A percentile compares a stretch with the other conserved stretches of the same genome.
Evolutionary conservation across 2,797 vertebrate species (phyloP).

Genomic region (Chiroxiphia lanceolata): DNA sequence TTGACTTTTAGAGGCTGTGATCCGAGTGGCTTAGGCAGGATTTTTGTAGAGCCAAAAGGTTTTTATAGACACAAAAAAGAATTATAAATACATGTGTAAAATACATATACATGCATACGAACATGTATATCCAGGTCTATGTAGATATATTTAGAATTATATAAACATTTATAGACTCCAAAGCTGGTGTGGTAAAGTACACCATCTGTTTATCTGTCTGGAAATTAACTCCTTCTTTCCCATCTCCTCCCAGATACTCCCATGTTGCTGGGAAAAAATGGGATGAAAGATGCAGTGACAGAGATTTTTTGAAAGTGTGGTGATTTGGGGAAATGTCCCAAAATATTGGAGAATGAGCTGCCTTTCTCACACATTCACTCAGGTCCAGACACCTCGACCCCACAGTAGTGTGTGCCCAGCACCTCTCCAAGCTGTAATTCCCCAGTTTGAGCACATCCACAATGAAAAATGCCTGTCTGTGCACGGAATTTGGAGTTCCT

Average conservation of each 20-base stretch:
- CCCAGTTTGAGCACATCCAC: neutral
- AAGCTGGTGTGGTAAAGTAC: neutral
- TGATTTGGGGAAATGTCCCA: neutral
- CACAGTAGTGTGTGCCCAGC: no score
- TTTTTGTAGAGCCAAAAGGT: neutral
- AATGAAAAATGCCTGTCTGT: neutral
- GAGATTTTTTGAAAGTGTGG: neutral
- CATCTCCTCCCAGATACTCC: neutral
- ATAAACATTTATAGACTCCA: neutral
- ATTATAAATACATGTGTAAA: neutral
- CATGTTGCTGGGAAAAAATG: neutral
- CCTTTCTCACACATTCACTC: neutral
- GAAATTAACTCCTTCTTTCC: neutral
- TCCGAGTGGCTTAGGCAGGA: neutral
- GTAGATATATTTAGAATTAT: neutral
- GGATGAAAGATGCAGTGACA: neutral
- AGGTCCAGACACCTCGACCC: neutral
- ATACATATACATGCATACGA: rapidly evolving
- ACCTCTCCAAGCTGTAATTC: neutral
- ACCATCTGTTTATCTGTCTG: neutral
- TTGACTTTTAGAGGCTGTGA: neutral
- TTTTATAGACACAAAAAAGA: neutral
- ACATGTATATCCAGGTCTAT: no score
- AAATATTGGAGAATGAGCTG: neutral
- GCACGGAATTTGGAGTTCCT: neutral